Base-by-base conservation (phyloP, 2,797 vertebrate genomes). In the Liparis tanakae region DNA sequence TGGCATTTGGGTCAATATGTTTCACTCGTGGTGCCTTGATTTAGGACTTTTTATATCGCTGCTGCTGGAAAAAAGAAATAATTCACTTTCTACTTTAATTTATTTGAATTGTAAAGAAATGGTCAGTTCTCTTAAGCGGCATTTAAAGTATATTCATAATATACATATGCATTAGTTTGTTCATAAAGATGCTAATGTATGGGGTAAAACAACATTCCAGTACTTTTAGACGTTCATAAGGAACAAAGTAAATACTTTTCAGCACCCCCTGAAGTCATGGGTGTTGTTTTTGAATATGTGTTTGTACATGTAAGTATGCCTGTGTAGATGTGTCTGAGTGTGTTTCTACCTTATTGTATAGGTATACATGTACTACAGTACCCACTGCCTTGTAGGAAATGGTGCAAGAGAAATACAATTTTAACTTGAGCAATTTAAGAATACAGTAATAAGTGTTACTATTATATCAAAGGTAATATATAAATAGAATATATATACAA, bases 1-100 rank as follows among this genome's bases (percentile, higher is more conserved):
- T 60, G 74, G 34, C 56, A 74, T 74, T 85, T 73, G 74, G 82
- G 83, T 80, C 79, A 81, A 17, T 70, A 64, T 75, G 68, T 83
- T 85, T 87, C 72, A 69, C 67, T 73, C 46, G 61, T 14, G 66
- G 36, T 67, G 70, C 43, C 73, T 77, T 72, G 58, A 85, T 57
- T 83, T 82, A 34, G 56, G 62, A 57, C 22, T 72, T 79, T 63
- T 36, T 55, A 67, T 61, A 20, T 66, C 4, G 18, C 34, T 65
- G 44, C 71, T 58, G 36, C 41, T 64, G 20, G 46, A 57, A 57
- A 6, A 64, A 41, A 13, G 57, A 1, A 37, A 46, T 15, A 15
- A 25, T 56, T 56, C 4, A 20, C 13, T 69, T 44, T 33, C 7
- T 55, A 17, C 25, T 30, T 75, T 68, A 1, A 34, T 63, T 67